A percentile compares a stretch with the other conserved stretches of the same genome.
phyloP scores from a whole-genome alignment of 1,140 invertebrate genomes.

The Caenorhabditis brenneri region DNA sequence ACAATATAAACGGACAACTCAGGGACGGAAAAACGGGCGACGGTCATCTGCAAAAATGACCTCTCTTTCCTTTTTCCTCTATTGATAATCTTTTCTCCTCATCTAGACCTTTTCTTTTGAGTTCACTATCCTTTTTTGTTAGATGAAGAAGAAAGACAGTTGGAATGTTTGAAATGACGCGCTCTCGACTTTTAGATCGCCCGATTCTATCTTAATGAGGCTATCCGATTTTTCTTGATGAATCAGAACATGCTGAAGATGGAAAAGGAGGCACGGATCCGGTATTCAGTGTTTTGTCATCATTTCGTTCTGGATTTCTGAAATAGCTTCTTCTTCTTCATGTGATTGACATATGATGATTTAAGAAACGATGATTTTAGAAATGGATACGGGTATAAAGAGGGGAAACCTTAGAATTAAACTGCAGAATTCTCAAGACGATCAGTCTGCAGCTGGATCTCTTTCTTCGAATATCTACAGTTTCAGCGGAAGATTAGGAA shows the following conservation, averaged over 20 bases:
- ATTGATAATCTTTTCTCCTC: conserved; percentile 34
- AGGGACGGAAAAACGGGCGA: neutral
- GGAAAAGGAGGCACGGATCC: neutral
- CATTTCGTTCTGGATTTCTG: neutral
- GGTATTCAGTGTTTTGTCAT: neutral
- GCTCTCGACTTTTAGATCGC: conserved; percentile 8
- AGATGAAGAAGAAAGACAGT: neutral
- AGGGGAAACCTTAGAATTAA: too few relatives aligned
- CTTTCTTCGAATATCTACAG: too few relatives aligned
- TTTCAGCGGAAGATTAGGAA: too few relatives aligned
- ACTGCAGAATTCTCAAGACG: too few relatives aligned
- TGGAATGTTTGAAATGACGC: neutral
- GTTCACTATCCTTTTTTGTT: neutral
- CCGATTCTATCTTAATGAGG: conserved; percentile 16
- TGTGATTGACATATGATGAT: neutral
- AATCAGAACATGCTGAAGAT: neutral
- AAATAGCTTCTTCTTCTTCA: neutral
- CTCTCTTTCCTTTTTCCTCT: neutral
- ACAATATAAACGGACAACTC: neutral
- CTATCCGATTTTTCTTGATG: neutral
- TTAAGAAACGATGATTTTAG: neutral
- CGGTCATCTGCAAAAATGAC: neutral
- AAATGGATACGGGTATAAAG: neutral
- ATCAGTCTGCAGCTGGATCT: too few relatives aligned
- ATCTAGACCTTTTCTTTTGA: conserved; percentile 30